A percentile compares a stretch with the other conserved stretches of the same genome.
These are phyloP conservation scores for Hemichromis elongatus DNA, from an alignment of 2,113 vertebrate species.

Conservation along the genomic window DNA sequence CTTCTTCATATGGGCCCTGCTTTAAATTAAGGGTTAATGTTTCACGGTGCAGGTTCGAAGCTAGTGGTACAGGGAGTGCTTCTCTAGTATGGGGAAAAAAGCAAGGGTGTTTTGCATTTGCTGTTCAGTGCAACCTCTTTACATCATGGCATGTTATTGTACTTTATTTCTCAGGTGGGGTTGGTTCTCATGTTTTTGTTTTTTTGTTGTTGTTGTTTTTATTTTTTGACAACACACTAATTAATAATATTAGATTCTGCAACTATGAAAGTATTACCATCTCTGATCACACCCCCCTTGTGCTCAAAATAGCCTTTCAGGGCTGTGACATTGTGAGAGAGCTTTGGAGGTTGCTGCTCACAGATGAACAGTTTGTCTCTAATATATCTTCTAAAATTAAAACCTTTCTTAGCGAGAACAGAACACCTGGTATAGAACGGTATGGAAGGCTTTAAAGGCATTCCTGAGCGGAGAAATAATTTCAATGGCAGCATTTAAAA, in stretches of 20 bases:
- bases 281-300: not conserved
- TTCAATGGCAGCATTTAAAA: not conserved
- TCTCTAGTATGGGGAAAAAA: not conserved
- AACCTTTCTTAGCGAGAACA: not conserved
- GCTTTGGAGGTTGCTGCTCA: not conserved
- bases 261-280: not conserved
- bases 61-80: not conserved
- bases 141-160: not conserved
- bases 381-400: not conserved
- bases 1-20: not conserved
- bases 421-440: not conserved
- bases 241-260: fast-evolving
- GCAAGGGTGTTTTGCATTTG: not conserved
- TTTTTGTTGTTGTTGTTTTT: not conserved
- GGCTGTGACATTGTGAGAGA: not conserved
- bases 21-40: not conserved
- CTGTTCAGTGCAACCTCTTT: not conserved
- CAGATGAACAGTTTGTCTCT: not conserved
- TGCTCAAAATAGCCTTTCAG: not conserved
- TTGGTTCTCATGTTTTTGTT: not conserved
- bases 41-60: not conserved
- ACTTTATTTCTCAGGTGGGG: not conserved
- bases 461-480: not conserved
- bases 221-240: too few species aligned
- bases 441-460: not conserved